These are phyloP conservation scores for Buphagus erythrorhynchus DNA, from an alignment of 2,797 vertebrate species.

Conservation along the genomic window DNA sequence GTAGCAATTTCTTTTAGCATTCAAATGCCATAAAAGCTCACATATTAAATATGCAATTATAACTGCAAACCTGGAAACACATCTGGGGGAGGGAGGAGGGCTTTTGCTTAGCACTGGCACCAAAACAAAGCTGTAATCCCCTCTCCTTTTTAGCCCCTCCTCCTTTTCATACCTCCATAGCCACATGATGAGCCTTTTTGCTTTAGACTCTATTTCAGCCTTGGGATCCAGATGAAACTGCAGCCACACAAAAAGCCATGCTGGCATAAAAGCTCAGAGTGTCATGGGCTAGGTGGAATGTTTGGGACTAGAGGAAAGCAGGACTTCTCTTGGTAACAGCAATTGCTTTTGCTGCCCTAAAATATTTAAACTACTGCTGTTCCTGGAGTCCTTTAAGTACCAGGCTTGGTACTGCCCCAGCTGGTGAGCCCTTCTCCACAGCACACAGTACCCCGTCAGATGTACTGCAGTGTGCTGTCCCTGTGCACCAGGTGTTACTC, in stretches of 20 bases:
- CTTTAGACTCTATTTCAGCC: background rate
- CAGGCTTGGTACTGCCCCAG: background rate
- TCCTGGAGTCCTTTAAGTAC: background rate
- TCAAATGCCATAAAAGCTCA: background rate
- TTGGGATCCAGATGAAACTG: background rate
- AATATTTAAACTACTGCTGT: background rate
- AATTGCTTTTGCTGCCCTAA: background rate
- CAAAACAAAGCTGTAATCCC: background rate
- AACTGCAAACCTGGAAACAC: background rate
- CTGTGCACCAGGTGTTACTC: background rate
- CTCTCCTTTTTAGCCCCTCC: background rate
- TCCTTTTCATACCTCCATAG: background rate
- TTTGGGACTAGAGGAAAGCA: background rate
- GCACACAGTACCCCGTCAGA: background rate
- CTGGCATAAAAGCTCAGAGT: background rate
- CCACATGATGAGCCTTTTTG: background rate
- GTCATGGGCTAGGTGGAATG: background rate
- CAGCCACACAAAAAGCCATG: background rate
- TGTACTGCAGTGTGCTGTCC: accelerated
- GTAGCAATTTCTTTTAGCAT: background rate
- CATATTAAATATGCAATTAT: background rate
- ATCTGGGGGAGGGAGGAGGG: background rate
- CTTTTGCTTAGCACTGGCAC: background rate
- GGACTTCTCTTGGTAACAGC: background rate
- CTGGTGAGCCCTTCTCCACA: background rate